Percentiles rank a stretch among this genome's conserved stretches.
phyloP scores from a whole-genome alignment of 1,140 invertebrate genomes.

The Pachypsylla venusta region DNA sequence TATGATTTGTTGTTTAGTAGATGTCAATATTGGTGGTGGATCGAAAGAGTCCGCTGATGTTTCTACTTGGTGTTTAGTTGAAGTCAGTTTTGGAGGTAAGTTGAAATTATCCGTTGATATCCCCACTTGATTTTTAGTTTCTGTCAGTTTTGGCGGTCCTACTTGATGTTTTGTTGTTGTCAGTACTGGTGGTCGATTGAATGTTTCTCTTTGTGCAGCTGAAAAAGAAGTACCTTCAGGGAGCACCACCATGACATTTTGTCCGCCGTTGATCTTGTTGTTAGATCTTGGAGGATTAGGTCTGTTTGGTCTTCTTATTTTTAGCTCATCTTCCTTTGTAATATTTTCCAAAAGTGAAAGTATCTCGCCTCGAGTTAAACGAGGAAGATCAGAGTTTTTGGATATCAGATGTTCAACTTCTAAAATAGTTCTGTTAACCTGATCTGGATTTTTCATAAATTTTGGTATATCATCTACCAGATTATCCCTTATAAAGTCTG shows the following conservation, averaged over 20 bases:
- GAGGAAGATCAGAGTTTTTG: constrained; percentile 37
- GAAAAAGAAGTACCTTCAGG: background rate
- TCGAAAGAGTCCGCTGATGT: too few relatives aligned
- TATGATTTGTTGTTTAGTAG: too few relatives aligned
- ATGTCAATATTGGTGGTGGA: too few relatives aligned
- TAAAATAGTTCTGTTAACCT: constrained; percentile 34
- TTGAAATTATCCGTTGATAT: too few relatives aligned
- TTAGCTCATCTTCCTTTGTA: constrained; percentile 14
- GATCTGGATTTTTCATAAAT: constrained; percentile 7
- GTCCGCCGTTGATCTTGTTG: constrained; percentile 5
- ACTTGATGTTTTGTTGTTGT: background rate
- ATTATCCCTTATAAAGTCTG: background rate
- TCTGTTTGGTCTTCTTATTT: background rate
- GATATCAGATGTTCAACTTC: constrained; percentile 41
- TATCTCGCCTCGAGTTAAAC: constrained; percentile 39
- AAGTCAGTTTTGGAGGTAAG: too few relatives aligned
- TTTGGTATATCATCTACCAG: constrained; percentile 1
- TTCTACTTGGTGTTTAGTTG: too few relatives aligned
- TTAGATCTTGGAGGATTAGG: background rate
- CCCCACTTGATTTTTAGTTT: too few relatives aligned
- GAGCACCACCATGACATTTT: constrained; percentile 15
- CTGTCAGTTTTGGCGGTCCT: too few relatives aligned
- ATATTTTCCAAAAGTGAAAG: constrained; percentile 42
- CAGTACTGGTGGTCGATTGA: background rate
- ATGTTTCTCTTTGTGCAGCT: background rate